Evolutionary conservation across 2,888 invertebrate species (phyloP).

Genomic region (Drosophila meridiana): DNA sequence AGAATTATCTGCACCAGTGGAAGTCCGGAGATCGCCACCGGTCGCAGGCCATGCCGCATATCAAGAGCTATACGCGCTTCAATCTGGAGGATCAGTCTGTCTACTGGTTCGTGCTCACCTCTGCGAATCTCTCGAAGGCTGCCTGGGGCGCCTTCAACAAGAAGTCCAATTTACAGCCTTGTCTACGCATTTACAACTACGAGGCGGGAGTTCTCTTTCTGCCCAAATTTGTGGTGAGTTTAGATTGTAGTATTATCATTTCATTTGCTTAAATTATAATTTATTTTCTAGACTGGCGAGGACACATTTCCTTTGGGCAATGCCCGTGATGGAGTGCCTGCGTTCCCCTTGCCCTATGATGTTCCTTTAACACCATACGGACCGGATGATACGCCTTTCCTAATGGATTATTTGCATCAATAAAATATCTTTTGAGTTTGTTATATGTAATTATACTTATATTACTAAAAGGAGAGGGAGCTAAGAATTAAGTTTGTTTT

Average conservation of each 20-base stretch:
- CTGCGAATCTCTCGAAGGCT: conserved; percentile 98
- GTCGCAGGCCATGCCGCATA: conserved; percentile 96
- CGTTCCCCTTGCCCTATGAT: conserved; percentile 92
- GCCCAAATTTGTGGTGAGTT: conserved; percentile 92
- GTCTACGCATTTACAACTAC: conserved; percentile 91
- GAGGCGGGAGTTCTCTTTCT: conserved; percentile 96
- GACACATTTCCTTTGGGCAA: conserved; percentile 87
- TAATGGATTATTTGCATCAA: conserved; percentile 87
- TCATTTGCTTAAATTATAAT: background rate
- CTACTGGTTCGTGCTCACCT: conserved; percentile 94
- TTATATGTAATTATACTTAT: background rate
- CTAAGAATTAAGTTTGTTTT: too few species aligned
- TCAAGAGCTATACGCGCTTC: conserved; percentile 94
- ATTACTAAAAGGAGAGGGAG: background rate
- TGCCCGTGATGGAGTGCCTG: conserved; percentile 81
- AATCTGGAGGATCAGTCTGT: conserved; percentile 87
- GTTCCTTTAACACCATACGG: conserved; percentile 91
- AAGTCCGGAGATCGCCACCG: conserved; percentile 89
- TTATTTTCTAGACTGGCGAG: conserved; percentile 86
- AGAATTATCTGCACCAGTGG: conserved; percentile 93
- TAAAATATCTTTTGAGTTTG: conserved; percentile 6
- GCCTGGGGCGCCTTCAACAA: conserved; percentile 94
- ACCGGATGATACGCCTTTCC: conserved; percentile 89
- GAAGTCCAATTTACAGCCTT: conserved; percentile 86
- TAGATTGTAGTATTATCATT: background rate